Percentiles rank a stretch among this genome's conserved stretches.
phyloP scores from a whole-genome alignment of 2,888 invertebrate species.

The Dryobota labecula region DNA sequence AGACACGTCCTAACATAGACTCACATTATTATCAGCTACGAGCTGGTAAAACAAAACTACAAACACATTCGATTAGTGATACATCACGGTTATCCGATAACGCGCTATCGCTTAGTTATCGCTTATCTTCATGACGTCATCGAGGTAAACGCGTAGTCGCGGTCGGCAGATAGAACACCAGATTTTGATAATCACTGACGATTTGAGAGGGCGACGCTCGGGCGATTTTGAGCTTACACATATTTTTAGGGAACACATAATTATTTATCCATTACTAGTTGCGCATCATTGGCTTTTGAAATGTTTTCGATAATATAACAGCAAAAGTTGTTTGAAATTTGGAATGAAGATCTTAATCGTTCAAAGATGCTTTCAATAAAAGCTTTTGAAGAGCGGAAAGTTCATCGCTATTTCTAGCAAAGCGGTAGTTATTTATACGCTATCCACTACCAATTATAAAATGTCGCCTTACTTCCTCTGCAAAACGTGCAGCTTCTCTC shows the following conservation, averaged over 20 bases:
- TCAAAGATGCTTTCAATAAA: constrained; percentile 2
- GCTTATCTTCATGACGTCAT: constrained; percentile 79
- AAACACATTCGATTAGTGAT: constrained; percentile 86
- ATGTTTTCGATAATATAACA: constrained; percentile 24
- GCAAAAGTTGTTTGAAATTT: not conserved
- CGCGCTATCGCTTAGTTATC: constrained; percentile 68
- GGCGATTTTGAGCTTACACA: constrained; percentile 29
- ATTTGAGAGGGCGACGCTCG: constrained; percentile 46
- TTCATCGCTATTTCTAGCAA: constrained; percentile 1
- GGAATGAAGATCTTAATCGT: not conserved
- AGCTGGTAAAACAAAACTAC: constrained; percentile 71
- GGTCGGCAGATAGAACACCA: constrained; percentile 63
- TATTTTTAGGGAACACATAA: constrained; percentile 52
- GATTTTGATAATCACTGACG: constrained; percentile 63
- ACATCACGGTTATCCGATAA: constrained; percentile 86
- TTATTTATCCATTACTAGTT: constrained; percentile 47
- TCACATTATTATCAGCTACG: constrained; percentile 62
- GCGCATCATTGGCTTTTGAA: constrained; percentile 28
- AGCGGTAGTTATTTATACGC: not conserved
- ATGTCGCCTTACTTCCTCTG: not conserved
- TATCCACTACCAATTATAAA: constrained; percentile 18
- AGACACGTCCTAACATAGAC: constrained; percentile 33
- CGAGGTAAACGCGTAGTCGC: constrained; percentile 65
- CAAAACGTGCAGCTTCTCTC: not conserved
- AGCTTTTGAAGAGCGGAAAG: not conserved